These are phyloP conservation scores for Rhynchonycteris naso DNA, from an alignment of 2,797 vertebrate species.

Conservation along the genomic window DNA sequence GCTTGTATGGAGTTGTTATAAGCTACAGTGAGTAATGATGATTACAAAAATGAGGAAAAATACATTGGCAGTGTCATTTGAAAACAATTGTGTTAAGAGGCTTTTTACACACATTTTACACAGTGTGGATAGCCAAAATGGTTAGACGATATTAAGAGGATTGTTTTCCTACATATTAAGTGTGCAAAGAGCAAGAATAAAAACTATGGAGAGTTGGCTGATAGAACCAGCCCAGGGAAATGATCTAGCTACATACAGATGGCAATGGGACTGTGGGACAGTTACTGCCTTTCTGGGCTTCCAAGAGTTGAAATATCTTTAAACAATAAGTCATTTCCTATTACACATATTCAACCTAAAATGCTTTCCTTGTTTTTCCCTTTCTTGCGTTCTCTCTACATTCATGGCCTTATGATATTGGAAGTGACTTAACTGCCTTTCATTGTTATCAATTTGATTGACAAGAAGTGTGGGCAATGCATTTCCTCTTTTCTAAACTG, in stretches of 20 bases:
- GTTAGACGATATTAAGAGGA: conserved; percentile 67
- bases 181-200: conserved; percentile 45
- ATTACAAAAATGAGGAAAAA: conserved; percentile 80
- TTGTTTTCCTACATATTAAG: conserved; percentile 77
- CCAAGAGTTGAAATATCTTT: background rate
- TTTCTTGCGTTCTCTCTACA: background rate
- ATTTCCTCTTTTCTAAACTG: conserved; percentile 53
- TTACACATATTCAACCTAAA: background rate
- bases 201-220: conserved; percentile 34
- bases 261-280: fast-evolving
- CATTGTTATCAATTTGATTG: background rate
- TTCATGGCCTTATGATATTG: background rate
- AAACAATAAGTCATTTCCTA: background rate
- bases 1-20: conserved; percentile 56
- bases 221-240: conserved; percentile 32
- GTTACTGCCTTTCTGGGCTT: background rate
- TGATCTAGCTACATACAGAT: background rate
- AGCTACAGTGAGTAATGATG: conserved; percentile 72
- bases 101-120: conserved; percentile 77
- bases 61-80: conserved; percentile 70
- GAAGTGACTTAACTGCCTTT: background rate
- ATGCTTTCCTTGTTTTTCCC: background rate
- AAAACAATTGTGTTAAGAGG: conserved; percentile 77
- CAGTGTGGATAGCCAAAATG: conserved; percentile 57
- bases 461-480: background rate